These are phyloP conservation scores for Leucozona laternaria DNA, from an alignment of 2,888 invertebrate species.

Conservation along the genomic window DNA sequence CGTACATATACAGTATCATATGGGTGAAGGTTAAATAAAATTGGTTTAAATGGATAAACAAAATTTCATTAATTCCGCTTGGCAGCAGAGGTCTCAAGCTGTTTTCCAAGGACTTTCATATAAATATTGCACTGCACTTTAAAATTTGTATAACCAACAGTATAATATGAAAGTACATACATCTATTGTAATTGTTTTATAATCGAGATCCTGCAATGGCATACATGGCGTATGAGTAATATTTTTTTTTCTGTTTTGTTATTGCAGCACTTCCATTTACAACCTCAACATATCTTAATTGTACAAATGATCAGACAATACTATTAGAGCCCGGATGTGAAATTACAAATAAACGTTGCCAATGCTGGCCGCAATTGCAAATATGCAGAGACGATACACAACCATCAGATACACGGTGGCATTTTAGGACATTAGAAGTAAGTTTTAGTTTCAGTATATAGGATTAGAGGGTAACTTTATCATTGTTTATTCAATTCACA, in stretches of 20 bases:
- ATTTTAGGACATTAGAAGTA: constrained; percentile 83
- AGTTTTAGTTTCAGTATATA: constrained; percentile 37
- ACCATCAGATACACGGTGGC: constrained; percentile 82
- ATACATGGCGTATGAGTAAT: constrained; percentile 45
- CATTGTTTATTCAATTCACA: constrained; percentile 64
- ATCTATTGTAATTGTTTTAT: background rate
- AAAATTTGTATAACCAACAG: background rate
- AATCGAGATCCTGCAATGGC: background rate
- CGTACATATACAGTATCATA: background rate
- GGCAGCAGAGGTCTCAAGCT: background rate
- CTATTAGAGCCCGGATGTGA: constrained; percentile 83
- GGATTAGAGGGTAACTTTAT: too few relatives aligned
- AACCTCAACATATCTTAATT: constrained; percentile 79
- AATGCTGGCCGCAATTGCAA: constrained; percentile 83
- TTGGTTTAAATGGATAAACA: constrained; percentile 38
- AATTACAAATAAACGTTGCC: constrained; percentile 83
- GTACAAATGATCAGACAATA: constrained; percentile 82
- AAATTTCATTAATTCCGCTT: constrained; percentile 14
- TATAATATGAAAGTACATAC: background rate
- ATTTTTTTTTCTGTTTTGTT: constrained; percentile 33
- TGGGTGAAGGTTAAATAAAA: constrained; percentile 16
- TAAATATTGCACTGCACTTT: background rate
- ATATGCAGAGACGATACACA: constrained; percentile 81
- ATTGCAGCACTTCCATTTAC: constrained; percentile 81
- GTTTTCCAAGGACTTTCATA: background rate